Evolutionary conservation across 2,888 invertebrate genomes (phyloP).

Genomic region (Drosophila paramelanica): DNA sequence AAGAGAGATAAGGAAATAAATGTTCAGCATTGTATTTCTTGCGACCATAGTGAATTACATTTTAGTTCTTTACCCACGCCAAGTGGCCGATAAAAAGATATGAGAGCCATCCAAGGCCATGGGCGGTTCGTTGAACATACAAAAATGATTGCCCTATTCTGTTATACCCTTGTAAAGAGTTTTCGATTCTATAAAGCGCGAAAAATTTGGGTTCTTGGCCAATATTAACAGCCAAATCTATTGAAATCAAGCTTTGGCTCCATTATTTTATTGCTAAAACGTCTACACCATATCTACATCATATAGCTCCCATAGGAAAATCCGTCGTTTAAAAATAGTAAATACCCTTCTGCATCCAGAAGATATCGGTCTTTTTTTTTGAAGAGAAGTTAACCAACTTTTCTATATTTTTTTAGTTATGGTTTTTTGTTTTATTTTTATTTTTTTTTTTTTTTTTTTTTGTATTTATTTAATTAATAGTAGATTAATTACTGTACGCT

Average conservation of each 20-base stretch:
- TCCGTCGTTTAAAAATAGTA: too few species aligned
- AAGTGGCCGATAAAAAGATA: slow-evolving; percentile 17
- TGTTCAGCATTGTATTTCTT: background rate
- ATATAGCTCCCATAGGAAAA: too few species aligned
- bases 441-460: slow-evolving; percentile 31
- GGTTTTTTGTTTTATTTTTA: too few species aligned
- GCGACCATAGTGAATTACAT: background rate
- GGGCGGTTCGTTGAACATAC: background rate
- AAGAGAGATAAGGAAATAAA: background rate
- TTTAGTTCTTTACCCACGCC: background rate
- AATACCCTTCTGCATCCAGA: too few species aligned
- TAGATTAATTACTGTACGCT: slow-evolving; percentile 78
- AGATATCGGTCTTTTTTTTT: background rate
- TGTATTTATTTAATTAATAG: slow-evolving; percentile 76
- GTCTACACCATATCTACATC: too few species aligned
- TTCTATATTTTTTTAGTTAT: slow-evolving; percentile 19
- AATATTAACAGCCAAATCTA: too few species aligned
- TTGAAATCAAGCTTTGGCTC: too few species aligned
- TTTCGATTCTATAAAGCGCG: too few species aligned
- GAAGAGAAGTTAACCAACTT: slow-evolving; percentile 34
- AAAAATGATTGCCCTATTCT: slow-evolving; percentile 5
- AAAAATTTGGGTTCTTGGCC: too few species aligned
- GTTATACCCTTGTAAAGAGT: background rate
- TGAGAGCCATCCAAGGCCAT: slow-evolving; percentile 3
- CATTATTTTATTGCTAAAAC: too few species aligned